Conservation (phyloP, 2,888 invertebrate species). For the Diarsia brunnea region DNA sequence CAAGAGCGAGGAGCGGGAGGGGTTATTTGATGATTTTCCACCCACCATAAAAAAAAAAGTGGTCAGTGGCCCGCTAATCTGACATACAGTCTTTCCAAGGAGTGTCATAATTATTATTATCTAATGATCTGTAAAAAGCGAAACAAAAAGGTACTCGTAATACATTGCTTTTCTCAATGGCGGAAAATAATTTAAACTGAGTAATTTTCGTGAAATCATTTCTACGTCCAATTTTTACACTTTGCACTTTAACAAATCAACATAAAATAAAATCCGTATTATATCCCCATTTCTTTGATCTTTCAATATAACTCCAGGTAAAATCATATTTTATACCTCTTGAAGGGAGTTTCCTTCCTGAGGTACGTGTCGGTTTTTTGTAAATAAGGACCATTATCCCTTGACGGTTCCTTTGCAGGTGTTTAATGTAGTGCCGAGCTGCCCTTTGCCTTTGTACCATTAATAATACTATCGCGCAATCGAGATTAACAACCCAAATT, state of each 20-base stretch:
- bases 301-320: constrained; percentile 53
- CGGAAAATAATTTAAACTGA: background rate
- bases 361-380: constrained; percentile 75
- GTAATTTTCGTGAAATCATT: constrained; percentile 6
- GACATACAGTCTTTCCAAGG: no score
- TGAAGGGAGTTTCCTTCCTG: constrained; percentile 63
- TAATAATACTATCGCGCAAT: constrained; percentile 85
- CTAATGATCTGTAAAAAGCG: background rate
- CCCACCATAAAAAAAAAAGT: no score
- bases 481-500: constrained; percentile 82
- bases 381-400: constrained; percentile 81
- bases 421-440: constrained; percentile 81
- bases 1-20: no score
- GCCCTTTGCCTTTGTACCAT: constrained; percentile 80
- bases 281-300: constrained; percentile 52
- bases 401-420: constrained; percentile 76
- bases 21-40: no score
- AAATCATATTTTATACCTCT: constrained; percentile 58
- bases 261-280: constrained; percentile 23
- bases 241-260: constrained; percentile 34
- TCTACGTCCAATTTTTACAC: background rate
- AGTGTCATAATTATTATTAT: background rate
- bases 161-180: background rate
- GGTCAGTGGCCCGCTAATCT: no score
- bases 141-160: background rate